A percentile compares a stretch with the other conserved stretches of the same genome.
phyloP scores from a whole-genome alignment of 2,888 invertebrate genomes.

The Girardia tigrina region DNA sequence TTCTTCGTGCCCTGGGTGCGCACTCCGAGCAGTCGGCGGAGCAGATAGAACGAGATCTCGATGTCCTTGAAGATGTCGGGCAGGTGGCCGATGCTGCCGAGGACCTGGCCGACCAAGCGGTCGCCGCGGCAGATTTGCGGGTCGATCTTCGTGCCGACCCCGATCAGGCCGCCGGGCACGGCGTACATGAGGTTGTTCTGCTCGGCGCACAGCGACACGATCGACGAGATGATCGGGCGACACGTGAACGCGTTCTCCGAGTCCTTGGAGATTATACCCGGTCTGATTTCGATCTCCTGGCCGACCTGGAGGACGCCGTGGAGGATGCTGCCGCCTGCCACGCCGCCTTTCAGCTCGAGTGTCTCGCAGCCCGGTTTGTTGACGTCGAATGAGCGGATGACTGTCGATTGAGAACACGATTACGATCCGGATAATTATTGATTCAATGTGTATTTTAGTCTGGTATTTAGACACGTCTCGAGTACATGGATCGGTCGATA shows the following conservation, averaged over 20 bases:
- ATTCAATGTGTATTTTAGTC: too few relatives aligned
- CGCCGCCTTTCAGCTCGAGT: conserved; percentile 88
- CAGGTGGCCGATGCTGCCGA: conserved; percentile 85
- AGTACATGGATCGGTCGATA: neutral
- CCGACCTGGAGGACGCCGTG: conserved; percentile 81
- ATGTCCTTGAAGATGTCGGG: conserved; percentile 93
- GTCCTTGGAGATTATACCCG: conserved; percentile 90
- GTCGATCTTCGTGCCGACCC: conserved; percentile 95
- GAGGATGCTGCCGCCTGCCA: conserved; percentile 92
- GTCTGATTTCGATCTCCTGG: conserved; percentile 94
- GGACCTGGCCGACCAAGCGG: conserved; percentile 86
- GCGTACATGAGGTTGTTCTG: conserved; percentile 94
- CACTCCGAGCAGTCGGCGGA: conserved; percentile 85
- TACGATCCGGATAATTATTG: too few relatives aligned
- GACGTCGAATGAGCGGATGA: conserved; percentile 78
- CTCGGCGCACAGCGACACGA: conserved; percentile 89
- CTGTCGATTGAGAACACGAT: conserved; percentile 40
- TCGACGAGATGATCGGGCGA: conserved; percentile 83
- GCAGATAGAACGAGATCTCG: conserved; percentile 88
- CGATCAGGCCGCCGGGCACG: conserved; percentile 96
- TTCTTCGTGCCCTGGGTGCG: conserved; percentile 97
- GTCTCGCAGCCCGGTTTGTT: conserved; percentile 99
- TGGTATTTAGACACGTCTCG: too few relatives aligned
- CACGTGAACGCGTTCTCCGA: conserved; percentile 75
- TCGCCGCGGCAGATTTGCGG: conserved; percentile 95